Conservation (phyloP, 2,113 vertebrate genomes). For the Prionailurus viverrinus region DNA sequence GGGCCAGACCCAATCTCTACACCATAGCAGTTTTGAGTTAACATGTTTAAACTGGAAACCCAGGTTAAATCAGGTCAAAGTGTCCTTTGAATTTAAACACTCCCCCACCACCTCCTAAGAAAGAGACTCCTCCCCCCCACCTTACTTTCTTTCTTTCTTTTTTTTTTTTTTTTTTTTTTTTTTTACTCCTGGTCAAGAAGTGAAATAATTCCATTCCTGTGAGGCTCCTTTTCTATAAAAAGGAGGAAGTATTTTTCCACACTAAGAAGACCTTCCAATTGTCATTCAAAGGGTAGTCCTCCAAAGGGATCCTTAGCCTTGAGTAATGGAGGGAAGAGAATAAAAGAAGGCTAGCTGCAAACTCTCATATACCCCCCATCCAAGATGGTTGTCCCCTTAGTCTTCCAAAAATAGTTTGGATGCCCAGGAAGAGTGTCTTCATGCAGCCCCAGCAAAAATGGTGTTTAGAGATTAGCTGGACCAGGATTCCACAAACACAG, state of each 20-base stretch:
- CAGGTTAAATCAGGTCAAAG: background rate
- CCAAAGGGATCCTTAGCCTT: background rate
- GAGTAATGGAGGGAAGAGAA: background rate
- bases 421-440: background rate
- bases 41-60: background rate
- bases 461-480: background rate
- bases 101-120: background rate
- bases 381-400: background rate
- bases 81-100: conserved; percentile 40
- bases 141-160: conserved; percentile 51
- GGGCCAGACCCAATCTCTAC: background rate
- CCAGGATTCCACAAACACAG: background rate
- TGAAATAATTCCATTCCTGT: conserved; percentile 54
- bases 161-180: background rate
- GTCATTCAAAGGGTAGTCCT: conserved; percentile 58
- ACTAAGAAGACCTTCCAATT: conserved; percentile 73
- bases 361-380: background rate
- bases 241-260: background rate
- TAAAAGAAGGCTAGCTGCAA: background rate
- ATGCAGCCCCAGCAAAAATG: background rate
- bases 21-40: background rate
- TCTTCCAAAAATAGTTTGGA: background rate
- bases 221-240: conserved; percentile 56
- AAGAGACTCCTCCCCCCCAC: background rate
- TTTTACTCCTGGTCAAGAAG: background rate